Evolutionary conservation across 2,888 invertebrate genomes (phyloP).

Genomic region (Lepidocyrtinus sp.): DNA sequence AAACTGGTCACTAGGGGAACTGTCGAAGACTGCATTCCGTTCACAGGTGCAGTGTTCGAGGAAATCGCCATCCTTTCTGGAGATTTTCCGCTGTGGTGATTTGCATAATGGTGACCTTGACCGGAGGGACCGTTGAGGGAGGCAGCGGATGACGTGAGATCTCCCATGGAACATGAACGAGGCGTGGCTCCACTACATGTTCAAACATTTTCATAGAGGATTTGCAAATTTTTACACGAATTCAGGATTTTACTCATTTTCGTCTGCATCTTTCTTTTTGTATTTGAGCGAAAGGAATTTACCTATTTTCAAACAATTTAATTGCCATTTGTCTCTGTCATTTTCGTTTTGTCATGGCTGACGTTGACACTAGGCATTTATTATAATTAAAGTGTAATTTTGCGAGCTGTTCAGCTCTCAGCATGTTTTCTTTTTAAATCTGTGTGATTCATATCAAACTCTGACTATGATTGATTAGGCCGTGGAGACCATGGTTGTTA

Average conservation of each 20-base stretch:
- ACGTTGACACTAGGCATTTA: neutral
- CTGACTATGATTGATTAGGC: neutral
- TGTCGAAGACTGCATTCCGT: conserved; percentile 55
- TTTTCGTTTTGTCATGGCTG: neutral
- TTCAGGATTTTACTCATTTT: neutral
- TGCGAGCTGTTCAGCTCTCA: no score
- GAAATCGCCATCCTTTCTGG: conserved; percentile 54
- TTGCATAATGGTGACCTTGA: conserved; percentile 57
- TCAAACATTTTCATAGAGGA: conserved; percentile 15
- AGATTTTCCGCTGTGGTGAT: conserved; percentile 48
- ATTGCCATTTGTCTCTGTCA: neutral
- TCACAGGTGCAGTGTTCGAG: conserved; percentile 55
- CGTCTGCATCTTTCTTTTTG: neutral
- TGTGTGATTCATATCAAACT: neutral
- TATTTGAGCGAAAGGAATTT: no score
- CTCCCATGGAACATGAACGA: conserved; percentile 69
- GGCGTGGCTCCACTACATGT: conserved; percentile 53
- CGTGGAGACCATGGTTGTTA: neutral
- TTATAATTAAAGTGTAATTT: no score
- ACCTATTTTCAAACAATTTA: neutral
- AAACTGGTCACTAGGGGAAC: conserved; percentile 66
- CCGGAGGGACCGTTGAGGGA: conserved; percentile 45
- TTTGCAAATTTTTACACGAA: conserved; percentile 1
- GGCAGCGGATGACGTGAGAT: conserved; percentile 63
- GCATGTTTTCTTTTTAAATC: neutral